Base-by-base conservation (phyloP, 92 coral and sea anemone genomes). In the Diadumene lineata region DNA sequence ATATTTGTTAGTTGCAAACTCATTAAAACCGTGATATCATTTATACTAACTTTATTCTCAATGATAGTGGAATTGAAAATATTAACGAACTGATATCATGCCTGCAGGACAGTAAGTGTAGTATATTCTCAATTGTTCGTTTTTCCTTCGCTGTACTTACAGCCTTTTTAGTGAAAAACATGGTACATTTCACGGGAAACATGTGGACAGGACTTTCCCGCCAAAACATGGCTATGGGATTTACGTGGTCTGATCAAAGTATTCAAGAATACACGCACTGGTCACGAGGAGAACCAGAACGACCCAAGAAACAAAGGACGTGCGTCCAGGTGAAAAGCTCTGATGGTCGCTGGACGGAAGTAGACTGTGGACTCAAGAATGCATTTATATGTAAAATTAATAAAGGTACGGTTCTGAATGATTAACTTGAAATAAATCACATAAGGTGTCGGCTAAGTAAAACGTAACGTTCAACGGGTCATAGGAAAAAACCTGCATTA, bases 271-370 rank as follows among this genome's bases (percentile, higher is more conserved):
- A 83, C 80, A 77, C 97, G 24, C 78, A 74, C 69, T 94, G 98
- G 98, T 88, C 87, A 16, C 62, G 88, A 1, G 81, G 86, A 7
- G 84, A 88, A 33, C 98, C 98, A n/a, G 83, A 81, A 64, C 76
- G 67, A 29, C 87, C 73, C 31, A 64, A 61, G 55, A 69, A 64
- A 1, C 73, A 70, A 56, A 69, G 74, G 43, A 64, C 98, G 1
- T 94, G 98, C 75, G 92, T 84, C 2, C 92, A 86, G 31, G 97
- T 88, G n/a, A 38, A 73, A 29, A 75, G 78, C 24, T 64, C 73
- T 11, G 75, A 86, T 67, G 98, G 97, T 24, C 84, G 91, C 48
- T 94, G 98, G 98, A 69, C 75, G 63, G 98, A 88, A 31, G 84
- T 70, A 0, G 82, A 81, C 31, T 94, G 98, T 46, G 68, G 90